Evolutionary conservation across 2,797 vertebrate genomes (phyloP), one percentile per base, ranked within the genome.

Genomic region (Babyrousa celebensis): DNA sequence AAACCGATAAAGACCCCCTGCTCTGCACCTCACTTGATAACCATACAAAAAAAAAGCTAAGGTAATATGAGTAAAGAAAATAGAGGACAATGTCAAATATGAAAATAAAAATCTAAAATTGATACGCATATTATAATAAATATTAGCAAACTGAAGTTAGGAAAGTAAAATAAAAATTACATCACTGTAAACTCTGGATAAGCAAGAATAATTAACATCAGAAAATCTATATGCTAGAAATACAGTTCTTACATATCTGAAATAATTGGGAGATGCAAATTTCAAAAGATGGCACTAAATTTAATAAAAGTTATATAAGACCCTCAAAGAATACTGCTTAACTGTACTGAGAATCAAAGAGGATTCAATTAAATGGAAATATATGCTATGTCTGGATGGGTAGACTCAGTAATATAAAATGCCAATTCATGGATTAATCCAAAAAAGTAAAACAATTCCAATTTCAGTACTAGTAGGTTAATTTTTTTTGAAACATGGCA

Each of bases 391-490:
- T 43, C 86, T 43, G 56, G 29, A 82, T 65, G 14, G 9, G 8
- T 65, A 71, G 27, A 85, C 40, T 74, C 79, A 62, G 17, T 60
- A 68, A 90, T 10, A 70, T 52, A 90, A 96, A 78, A 78, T 54
- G 80, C 32, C 32, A 58, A 17, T 20, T 92, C 40, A 75, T 21
- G 80, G 70, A 74, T 32, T 75, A 86, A 56, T 86, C 21, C 16
- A 77, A 83, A 89, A 91, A 80, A 48, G 40, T 70, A 62, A 91
- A 75, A 79, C 5, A 65, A 63, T 21, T 80, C 32, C 18, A 90
- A 62, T 12, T 54, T 32, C 43, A 80, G 52, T 80, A 29, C 56
- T 32, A 63, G 6, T 23, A 36, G 6, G 7, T 89, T 63, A 93
- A 48, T 48, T 48, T 48, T 70, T 82, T 95, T 85, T 77, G 17